Conservation (phyloP, 2,888 invertebrate species). For the Drosophila greeni region DNA sequence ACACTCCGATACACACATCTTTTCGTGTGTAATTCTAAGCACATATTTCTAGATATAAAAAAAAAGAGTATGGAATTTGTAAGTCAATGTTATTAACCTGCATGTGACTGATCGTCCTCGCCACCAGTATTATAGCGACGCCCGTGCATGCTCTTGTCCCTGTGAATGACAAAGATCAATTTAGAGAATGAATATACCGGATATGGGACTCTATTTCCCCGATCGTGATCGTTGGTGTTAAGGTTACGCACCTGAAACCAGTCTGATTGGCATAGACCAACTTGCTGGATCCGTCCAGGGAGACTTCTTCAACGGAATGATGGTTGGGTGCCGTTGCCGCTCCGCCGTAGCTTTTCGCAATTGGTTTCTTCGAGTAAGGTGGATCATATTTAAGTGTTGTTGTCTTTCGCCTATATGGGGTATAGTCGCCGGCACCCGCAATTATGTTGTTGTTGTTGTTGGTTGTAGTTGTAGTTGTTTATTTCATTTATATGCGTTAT, state of each 20-base stretch:
- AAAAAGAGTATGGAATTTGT: neutral
- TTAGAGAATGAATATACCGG: neutral
- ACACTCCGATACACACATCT: conserved; percentile 3
- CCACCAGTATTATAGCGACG: conserved; percentile 86
- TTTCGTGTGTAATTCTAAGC: conserved; percentile 20
- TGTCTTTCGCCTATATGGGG: conserved; percentile 92
- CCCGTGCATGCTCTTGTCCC: conserved; percentile 90
- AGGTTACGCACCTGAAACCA: conserved; percentile 83
- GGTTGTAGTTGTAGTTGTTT: conserved; percentile 47
- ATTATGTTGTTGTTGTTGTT: conserved; percentile 50
- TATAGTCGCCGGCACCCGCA: conserved; percentile 50
- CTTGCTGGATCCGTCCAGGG: conserved; percentile 89
- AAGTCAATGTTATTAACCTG: conserved; percentile 81
- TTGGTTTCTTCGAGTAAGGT: conserved; percentile 91
- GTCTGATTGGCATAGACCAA: conserved; percentile 87
- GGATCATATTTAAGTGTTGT: conserved; percentile 93
- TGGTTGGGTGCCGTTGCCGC: conserved; percentile 83
- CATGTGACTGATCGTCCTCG: conserved; percentile 88
- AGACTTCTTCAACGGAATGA: conserved; percentile 88
- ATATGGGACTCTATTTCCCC: too few relatives aligned
- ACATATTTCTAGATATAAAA: conserved; percentile 2
- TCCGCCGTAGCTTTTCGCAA: conserved; percentile 84
- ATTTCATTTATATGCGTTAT: conserved; percentile 63
- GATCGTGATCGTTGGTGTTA: neutral
- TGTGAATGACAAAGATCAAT: conserved; percentile 76